Conservation (phyloP, 1,140 invertebrate genomes). For the Papilio aristodemus region DNA sequence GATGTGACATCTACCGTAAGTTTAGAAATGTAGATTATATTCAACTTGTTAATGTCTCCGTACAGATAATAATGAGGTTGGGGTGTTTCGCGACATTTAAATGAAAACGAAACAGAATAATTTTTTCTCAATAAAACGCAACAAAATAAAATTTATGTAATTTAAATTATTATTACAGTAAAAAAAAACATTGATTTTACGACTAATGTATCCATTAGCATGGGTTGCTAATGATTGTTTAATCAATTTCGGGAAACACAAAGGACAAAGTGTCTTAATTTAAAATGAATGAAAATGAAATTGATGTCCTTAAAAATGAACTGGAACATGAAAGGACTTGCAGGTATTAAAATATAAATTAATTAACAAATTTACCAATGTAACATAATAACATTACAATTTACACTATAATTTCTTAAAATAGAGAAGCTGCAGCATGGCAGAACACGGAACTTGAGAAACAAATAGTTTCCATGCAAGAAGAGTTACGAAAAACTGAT, state of each 20-base stretch:
- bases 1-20: background rate
- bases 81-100: background rate
- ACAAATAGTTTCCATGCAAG: constrained; percentile 71
- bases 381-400: constrained; percentile 34
- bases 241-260: constrained; percentile 35
- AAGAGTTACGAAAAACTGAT: constrained; percentile 69
- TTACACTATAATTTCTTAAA: constrained; percentile 32
- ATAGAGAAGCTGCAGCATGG: constrained; percentile 71
- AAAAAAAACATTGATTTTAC: too few relatives aligned
- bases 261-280: background rate
- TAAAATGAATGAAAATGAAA: constrained; percentile 72
- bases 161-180: too few relatives aligned
- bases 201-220: too few relatives aligned
- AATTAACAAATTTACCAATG: too few relatives aligned
- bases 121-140: too few relatives aligned
- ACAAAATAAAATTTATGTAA: too few relatives aligned
- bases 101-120: background rate
- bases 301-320: constrained; percentile 73
- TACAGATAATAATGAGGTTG: background rate
- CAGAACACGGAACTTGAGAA: constrained; percentile 76
- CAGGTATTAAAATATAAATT: constrained; percentile 58
- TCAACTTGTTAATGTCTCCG: background rate
- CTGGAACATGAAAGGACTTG: constrained; percentile 76
- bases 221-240: constrained; percentile 39
- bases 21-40: background rate